Base-by-base conservation (phyloP, 2,888 invertebrate species). In the Noctua comes region DNA sequence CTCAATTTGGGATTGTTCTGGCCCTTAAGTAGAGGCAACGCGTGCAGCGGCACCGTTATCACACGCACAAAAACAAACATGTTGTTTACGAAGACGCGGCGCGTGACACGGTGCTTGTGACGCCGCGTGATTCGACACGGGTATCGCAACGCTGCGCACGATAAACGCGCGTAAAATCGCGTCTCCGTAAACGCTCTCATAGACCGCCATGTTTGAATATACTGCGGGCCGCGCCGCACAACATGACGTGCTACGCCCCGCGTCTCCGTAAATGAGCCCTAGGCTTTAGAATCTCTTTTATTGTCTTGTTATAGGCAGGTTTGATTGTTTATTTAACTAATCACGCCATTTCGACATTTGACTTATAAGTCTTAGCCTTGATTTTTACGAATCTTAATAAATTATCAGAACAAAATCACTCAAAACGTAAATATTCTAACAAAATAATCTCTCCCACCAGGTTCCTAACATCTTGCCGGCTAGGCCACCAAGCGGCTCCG, bases 401-500 rank as follows among this genome's bases (percentile, higher is more conserved):
- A 10, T 54, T 31, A 21, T 3, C 18, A 8, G 8, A 21, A 62
- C 3, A 27, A 59, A 27, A 59, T 59, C 27, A 16, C 16, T 7
- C 5, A 27, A 27, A 59, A 59, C 16, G 7, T 31, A 21, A 64
- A 21, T 36, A 64, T 36, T 64, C 10, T 21, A 36, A 11, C 10
- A 31, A 21, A 62, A 31, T 54, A n/a, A 40, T 36, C 46, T 57
- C 7, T 76, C 21, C 21, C 3, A 68, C 7, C 87, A 97, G 97
- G 90, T 97, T 95, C 83, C 90, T 97, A 40, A 94, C 97, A 88
- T 93, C 97, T 85, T 95, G 97, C 90, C 91, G 97, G 74, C 87
- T 97, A 92, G 95, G 97, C 83, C 93, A 97, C 90, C 93, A 97
- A 95, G 93, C 96, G 0, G 93, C 96, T 0, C 97, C 97, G 0